phyloP scores from a whole-genome alignment of 2,888 invertebrate species.

The Stenodema calcarata region DNA sequence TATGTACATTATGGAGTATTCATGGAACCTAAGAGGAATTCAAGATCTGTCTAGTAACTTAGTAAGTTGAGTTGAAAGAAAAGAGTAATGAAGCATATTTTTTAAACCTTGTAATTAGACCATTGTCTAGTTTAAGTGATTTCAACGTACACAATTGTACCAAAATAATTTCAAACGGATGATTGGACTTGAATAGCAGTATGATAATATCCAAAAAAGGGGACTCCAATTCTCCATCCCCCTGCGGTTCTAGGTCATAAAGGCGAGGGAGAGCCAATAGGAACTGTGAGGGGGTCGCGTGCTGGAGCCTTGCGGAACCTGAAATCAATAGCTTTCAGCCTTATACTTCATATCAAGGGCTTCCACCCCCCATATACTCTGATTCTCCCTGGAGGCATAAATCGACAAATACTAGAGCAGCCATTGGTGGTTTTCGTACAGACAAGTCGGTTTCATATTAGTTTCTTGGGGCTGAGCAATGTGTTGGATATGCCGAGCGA shows the following conservation, averaged over 20 bases:
- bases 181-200: background rate
- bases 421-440: background rate
- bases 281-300: background rate
- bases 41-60: no score
- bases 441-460: no score
- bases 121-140: no score
- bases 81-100: no score
- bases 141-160: no score
- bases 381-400: background rate
- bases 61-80: no score
- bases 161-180: no score
- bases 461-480: no score
- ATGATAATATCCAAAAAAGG: background rate
- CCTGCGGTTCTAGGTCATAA: background rate
- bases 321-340: background rate
- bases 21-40: no score
- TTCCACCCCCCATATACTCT: background rate
- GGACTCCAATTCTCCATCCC: background rate
- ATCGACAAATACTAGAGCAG: background rate
- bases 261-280: background rate
- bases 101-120: no score
- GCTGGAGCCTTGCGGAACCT: background rate
- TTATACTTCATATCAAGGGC: background rate
- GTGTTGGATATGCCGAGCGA: no score
- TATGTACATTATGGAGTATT: no score